These are phyloP conservation scores for Dipus sagitta DNA, from an alignment of 2,797 vertebrate genomes.

Conservation along the genomic window DNA sequence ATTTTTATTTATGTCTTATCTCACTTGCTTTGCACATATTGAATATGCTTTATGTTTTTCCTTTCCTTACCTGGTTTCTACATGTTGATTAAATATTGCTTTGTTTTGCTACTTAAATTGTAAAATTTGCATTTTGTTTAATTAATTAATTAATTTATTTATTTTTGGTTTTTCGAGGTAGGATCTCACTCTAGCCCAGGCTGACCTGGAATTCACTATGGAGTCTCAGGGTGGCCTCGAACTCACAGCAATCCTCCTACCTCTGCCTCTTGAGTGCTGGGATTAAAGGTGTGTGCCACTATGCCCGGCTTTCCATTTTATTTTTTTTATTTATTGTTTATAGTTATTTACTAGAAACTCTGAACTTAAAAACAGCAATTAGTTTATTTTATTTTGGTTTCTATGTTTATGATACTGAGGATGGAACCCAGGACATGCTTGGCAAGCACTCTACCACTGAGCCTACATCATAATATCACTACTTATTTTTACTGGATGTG, in stretches of 20 bases:
- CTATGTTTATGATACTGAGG: neutral
- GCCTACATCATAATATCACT: neutral
- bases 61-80: conserved; percentile 7
- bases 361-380: neutral
- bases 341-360: neutral
- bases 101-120: conserved; percentile 40
- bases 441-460: neutral
- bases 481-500: neutral
- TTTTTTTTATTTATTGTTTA: conserved; percentile 30
- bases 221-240: too few relatives aligned
- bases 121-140: neutral
- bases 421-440: neutral
- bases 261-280: too few relatives aligned
- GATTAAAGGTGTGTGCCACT: too few relatives aligned
- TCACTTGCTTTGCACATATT: neutral
- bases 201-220: too few relatives aligned
- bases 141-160: too few relatives aligned
- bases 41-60: neutral
- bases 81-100: neutral
- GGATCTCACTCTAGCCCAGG: too few relatives aligned
- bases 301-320: too few relatives aligned
- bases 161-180: too few relatives aligned
- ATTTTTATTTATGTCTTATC: conserved; percentile 14
- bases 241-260: too few relatives aligned
- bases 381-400: neutral